Conservation (phyloP, 2,797 vertebrate genomes). For the Calcarius lapponicus region DNA sequence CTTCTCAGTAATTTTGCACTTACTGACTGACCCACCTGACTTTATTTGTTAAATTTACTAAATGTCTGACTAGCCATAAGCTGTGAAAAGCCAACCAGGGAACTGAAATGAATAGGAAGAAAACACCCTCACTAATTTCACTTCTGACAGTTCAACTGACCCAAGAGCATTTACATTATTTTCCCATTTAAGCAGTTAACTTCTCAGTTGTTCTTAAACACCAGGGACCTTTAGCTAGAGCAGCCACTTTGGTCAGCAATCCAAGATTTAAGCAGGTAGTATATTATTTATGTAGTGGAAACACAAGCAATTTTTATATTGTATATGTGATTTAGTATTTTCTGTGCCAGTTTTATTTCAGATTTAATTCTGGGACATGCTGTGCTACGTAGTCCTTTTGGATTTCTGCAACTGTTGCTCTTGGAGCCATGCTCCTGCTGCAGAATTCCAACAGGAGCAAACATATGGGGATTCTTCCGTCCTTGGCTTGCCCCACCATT, state of each 20-base stretch:
- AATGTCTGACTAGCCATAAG: neutral
- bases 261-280: neutral
- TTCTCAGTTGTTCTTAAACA: neutral
- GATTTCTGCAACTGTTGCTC: conserved; percentile 63
- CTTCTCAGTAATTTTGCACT: neutral
- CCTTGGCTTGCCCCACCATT: conserved; percentile 66
- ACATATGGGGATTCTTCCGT: conserved; percentile 66
- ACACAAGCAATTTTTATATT: neutral
- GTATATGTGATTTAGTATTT: neutral
- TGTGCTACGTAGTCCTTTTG: conserved; percentile 40
- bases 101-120: conserved; percentile 12
- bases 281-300: neutral
- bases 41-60: conserved; percentile 8
- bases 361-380: conserved; percentile 47
- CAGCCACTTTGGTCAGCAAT: neutral
- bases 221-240: neutral
- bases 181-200: conserved; percentile 8
- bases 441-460: conserved; percentile 67
- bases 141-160: conserved; percentile 4
- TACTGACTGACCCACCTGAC: neutral
- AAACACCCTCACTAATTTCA: neutral
- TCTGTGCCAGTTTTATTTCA: conserved; percentile 45
- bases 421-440: conserved; percentile 57
- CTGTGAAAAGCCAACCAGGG: neutral
- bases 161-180: conserved; percentile 2